phyloP scores from a whole-genome alignment of 2,797 vertebrate genomes.

The Poeciliopsis presidionis region DNA sequence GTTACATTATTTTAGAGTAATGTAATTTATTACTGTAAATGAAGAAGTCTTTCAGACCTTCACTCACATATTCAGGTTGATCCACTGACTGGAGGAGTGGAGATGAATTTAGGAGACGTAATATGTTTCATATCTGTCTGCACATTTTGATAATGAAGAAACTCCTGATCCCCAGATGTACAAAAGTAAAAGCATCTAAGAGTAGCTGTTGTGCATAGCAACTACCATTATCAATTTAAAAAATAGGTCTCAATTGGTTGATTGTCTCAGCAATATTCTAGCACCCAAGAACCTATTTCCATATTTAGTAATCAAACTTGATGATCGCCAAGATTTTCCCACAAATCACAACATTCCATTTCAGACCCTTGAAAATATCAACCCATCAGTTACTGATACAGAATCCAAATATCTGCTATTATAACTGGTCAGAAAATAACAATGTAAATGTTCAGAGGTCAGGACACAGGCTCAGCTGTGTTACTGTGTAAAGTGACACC shows the following conservation, averaged over 20 bases:
- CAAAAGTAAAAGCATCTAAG: background rate
- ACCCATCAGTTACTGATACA: conserved; percentile 4
- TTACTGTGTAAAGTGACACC: conserved; percentile 67
- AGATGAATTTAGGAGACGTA: conserved; percentile 65
- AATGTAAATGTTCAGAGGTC: conserved; percentile 32
- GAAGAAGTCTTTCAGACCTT: conserved; percentile 40
- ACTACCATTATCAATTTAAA: background rate
- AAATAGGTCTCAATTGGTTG: background rate
- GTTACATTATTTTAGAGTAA: conserved; percentile 58
- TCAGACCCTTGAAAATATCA: background rate
- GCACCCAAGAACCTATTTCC: background rate
- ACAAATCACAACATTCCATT: background rate
- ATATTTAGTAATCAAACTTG: background rate
- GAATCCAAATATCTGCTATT: conserved; percentile 17
- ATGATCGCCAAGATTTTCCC: background rate
- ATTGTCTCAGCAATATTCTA: background rate
- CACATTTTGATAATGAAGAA: conserved; percentile 50
- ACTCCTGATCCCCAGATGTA: conserved; percentile 2
- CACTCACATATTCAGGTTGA: conserved; percentile 70
- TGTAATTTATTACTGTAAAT: conserved; percentile 42
- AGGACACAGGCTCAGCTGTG: conserved; percentile 42
- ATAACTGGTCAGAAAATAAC: conserved; percentile 27
- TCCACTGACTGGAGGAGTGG: conserved; percentile 53
- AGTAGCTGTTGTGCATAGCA: background rate
- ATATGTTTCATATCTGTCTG: conserved; percentile 61